Evolutionary conservation across 2,888 invertebrate species (phyloP).

Genomic region (Heliothis peltigera): DNA sequence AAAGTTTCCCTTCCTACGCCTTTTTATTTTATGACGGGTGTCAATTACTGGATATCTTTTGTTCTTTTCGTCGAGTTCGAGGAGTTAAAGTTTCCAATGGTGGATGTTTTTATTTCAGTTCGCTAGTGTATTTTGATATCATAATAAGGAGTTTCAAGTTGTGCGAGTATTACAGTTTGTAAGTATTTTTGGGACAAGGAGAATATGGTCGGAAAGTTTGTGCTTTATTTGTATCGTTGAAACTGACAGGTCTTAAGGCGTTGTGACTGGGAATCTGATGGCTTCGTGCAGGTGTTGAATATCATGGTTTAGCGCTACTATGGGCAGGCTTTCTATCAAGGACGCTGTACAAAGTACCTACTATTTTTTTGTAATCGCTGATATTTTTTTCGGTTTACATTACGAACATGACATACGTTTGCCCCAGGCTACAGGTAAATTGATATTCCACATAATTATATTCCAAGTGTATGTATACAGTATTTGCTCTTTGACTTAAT

Average conservation of each 20-base stretch:
- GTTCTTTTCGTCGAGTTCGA: slow-evolving; percentile 64
- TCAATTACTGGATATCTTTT: slow-evolving; percentile 73
- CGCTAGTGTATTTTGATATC: slow-evolving; percentile 56
- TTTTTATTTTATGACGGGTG: slow-evolving; percentile 74
- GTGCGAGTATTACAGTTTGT: slow-evolving; percentile 43
- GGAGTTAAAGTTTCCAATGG: slow-evolving; percentile 58
- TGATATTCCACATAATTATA: neutral
- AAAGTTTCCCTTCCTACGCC: slow-evolving; percentile 65
- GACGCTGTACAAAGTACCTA: too few species aligned
- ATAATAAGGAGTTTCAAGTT: slow-evolving; percentile 53
- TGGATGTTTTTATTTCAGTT: slow-evolving; percentile 60
- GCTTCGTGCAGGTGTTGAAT: slow-evolving; percentile 42
- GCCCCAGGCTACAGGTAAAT: neutral
- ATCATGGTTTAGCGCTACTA: slow-evolving; percentile 45
- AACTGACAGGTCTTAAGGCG: slow-evolving; percentile 18
- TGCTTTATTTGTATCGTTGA: slow-evolving; percentile 39
- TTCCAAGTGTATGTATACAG: neutral
- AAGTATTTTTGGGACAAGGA: slow-evolving; percentile 46
- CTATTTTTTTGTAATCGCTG: too few species aligned
- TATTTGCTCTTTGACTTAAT: neutral
- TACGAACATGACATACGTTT: slow-evolving; percentile 16
- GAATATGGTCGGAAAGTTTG: slow-evolving; percentile 49
- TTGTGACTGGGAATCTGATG: slow-evolving; percentile 27
- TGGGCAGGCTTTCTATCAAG: too few species aligned
- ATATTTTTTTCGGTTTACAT: slow-evolving; percentile 36